These are phyloP conservation scores for Thalpophila matura DNA, from an alignment of 2,888 invertebrate species.

Conservation along the genomic window DNA sequence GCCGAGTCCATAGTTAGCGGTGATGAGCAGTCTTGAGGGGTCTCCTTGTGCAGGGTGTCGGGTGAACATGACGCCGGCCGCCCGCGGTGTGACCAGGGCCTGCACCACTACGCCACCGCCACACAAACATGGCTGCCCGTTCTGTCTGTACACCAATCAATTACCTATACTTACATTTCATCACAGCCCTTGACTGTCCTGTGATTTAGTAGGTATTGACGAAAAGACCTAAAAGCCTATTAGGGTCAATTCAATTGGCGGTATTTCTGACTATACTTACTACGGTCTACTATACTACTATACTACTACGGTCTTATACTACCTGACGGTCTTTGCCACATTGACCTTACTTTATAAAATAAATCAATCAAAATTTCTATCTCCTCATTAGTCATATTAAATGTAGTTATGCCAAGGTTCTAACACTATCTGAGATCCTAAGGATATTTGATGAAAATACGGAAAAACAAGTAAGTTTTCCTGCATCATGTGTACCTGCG, in stretches of 20 bases:
- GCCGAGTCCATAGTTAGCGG: conserved; percentile 95
- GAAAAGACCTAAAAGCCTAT: too few relatives aligned
- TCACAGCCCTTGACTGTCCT: background rate
- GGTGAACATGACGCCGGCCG: conserved; percentile 96
- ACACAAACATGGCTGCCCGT: conserved; percentile 92
- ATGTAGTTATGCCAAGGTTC: too few relatives aligned
- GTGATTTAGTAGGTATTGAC: too few relatives aligned
- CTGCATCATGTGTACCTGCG: conserved; percentile 93
- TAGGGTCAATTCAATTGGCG: too few relatives aligned
- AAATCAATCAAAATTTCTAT: too few relatives aligned
- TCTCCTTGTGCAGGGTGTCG: conserved; percentile 94
- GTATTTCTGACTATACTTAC: too few relatives aligned
- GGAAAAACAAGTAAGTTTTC: background rate
- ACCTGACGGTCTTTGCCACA: too few relatives aligned
- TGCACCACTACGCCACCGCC: conserved; percentile 96
- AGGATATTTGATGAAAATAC: background rate
- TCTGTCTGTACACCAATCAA: conserved; percentile 89
- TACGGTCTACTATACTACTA: too few relatives aligned
- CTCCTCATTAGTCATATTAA: too few relatives aligned
- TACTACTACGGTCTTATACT: too few relatives aligned
- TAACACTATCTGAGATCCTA: background rate
- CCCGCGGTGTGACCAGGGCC: conserved; percentile 93
- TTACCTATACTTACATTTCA: background rate
- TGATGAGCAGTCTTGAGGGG: conserved; percentile 92
- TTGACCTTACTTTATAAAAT: too few relatives aligned